Evolutionary conservation across 2,888 invertebrate genomes (phyloP).

Genomic region (Eupithecia subfuscata): DNA sequence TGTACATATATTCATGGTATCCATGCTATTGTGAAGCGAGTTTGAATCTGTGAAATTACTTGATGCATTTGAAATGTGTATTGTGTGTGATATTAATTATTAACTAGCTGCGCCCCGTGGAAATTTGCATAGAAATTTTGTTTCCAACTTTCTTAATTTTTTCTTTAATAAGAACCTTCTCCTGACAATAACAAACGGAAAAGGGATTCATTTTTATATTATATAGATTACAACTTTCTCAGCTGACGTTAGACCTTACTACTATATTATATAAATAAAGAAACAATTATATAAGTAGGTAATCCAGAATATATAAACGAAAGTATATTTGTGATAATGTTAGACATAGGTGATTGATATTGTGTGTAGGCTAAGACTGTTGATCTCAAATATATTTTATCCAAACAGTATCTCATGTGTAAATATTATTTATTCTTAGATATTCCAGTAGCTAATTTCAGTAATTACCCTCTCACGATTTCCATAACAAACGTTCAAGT

Average conservation of each 20-base stretch:
- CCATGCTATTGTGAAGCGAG: constrained; percentile 9
- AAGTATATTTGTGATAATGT: constrained; percentile 65
- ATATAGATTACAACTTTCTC: not conserved
- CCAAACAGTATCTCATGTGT: constrained; percentile 22
- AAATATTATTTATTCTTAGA: constrained; percentile 19
- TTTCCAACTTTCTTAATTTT: too few species aligned
- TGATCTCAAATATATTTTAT: constrained; percentile 62
- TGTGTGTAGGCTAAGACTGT: constrained; percentile 43
- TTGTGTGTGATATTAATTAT: not conserved
- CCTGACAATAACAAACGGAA: too few species aligned
- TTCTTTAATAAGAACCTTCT: too few species aligned
- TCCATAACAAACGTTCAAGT: not conserved
- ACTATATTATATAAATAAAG: not conserved
- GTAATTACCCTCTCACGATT: not conserved
- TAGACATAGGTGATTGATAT: constrained; percentile 39
- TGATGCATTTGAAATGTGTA: constrained; percentile 4
- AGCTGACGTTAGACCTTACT: not conserved
- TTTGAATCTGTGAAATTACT: constrained; percentile 1
- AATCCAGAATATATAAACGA: constrained; percentile 46
- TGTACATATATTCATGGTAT: constrained; percentile 18
- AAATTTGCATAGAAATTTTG: too few species aligned
- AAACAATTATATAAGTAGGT: not conserved
- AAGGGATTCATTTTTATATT: too few species aligned
- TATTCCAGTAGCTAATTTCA: not conserved
- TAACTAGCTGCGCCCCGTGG: too few species aligned